Conservation (phyloP, 2,888 invertebrate species). For the Smittia aterrima region DNA sequence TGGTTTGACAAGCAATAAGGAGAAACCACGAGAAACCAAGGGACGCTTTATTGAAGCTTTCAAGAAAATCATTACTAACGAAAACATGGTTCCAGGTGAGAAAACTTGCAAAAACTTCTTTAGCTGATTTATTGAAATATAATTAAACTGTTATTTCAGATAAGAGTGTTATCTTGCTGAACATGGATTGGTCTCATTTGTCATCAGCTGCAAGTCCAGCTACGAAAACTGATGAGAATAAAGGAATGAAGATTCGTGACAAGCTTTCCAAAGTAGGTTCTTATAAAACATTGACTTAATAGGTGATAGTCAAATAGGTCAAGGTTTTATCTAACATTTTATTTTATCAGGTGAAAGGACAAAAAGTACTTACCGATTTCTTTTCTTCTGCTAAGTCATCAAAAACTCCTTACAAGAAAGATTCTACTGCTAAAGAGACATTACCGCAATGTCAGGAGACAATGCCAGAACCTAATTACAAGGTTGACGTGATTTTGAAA, state of each 20-base stretch:
- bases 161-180: too few species aligned
- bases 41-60: not conserved
- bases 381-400: not conserved
- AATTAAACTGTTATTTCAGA: too few species aligned
- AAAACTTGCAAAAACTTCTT: not conserved
- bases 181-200: too few species aligned
- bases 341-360: not conserved
- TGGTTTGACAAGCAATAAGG: not conserved
- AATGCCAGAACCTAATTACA: not conserved
- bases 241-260: too few species aligned
- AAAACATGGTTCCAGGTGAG: not conserved
- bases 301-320: not conserved
- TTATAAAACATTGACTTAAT: not conserved
- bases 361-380: not conserved
- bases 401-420: not conserved
- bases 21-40: not conserved
- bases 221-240: too few species aligned
- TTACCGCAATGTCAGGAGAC: too few species aligned
- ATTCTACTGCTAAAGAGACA: too few species aligned
- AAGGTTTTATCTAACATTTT: not conserved
- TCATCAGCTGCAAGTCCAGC: too few species aligned
- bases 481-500: not conserved
- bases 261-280: not conserved
- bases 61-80: not conserved
- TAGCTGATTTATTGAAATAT: too few species aligned